Evolutionary conservation across 1,140 invertebrate species (phyloP), one percentile per base, ranked within the genome.

Genomic region (Polypedilum pembai): DNA sequence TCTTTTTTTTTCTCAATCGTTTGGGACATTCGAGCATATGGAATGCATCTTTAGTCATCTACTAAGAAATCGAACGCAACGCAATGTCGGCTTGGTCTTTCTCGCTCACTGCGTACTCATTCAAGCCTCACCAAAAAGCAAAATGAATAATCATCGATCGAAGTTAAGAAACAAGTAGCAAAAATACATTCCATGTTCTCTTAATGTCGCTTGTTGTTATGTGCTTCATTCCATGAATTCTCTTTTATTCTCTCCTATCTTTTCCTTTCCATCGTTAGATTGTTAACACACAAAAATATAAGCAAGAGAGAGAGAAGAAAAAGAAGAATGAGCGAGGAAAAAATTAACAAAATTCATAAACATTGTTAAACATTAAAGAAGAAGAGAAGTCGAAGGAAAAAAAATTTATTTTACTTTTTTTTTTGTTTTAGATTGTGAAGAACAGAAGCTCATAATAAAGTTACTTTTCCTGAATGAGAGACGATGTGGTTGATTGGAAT

Each of bases 131-230:
- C 10, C 12, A 56, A 56, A n/a, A 56, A 56, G n/a, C n/a, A n/a
- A 56, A 56, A 56, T 56, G 12, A 56, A 56, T n/a, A 56, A 12
- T n/a, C 45, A 56, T 56, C 12, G n/a, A 56, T n/a, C 12, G 45
- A n/a, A n/a, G 18, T 5, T 18, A 18, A 18, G 18, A 69, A 69
- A 69, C 65, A 18, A 18, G 65, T 69, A 69, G 65, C 65, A 69
- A 69, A 69, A 69, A 69, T 69, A 69, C 17, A 69, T 69, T 69
- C 65, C 65, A 69, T 69, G 65, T 69, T 69, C 65, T 69, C 20
- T 69, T 69, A 21, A 69, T 69, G 65, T 69, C 65, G 65, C 18
- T 69, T 69, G 65, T 21, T 69, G 17, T 56, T 69, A 18, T 69
- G 17, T 18, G n/a, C 45, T 56, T 56, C 45, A 56, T n/a, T 56